A percentile compares a stretch with the other conserved stretches of the same genome.
Evolutionary conservation across 2,113 vertebrate genomes (phyloP).

Genomic region (Mormyrus iriodes): DNA sequence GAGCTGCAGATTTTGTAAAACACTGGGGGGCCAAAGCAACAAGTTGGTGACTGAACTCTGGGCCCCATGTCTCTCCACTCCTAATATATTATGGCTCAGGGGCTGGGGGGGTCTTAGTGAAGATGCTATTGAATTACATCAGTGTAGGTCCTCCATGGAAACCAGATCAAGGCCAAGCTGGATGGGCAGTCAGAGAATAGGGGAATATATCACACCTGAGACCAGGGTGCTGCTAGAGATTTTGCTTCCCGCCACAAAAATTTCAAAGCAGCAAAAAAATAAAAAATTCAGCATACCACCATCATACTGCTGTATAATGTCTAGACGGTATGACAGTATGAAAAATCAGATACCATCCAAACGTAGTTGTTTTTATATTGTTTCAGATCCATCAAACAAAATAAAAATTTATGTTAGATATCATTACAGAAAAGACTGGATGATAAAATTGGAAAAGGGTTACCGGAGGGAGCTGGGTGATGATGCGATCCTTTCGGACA

Average conservation of each 20-base stretch:
- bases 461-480: slow-evolving; percentile 79
- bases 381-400: background rate
- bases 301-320: background rate
- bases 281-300: background rate
- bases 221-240: background rate
- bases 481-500: slow-evolving; percentile 79
- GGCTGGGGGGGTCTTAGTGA: background rate
- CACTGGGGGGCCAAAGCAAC: slow-evolving; percentile 52
- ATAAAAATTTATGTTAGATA: background rate
- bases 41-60: background rate
- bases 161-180: background rate
- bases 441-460: background rate
- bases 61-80: background rate
- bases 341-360: background rate
- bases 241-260: background rate
- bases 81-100: background rate
- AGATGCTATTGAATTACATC: background rate
- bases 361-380: background rate
- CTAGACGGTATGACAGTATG: background rate
- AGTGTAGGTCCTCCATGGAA: too few relatives aligned
- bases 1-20: slow-evolving; percentile 74
- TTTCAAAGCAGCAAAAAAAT: background rate
- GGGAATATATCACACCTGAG: background rate
- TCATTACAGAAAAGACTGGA: background rate
- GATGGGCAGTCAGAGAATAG: background rate